These are phyloP conservation scores for Iphiclides podalirius DNA, from an alignment of 2,888 invertebrate genomes.

Conservation along the genomic window DNA sequence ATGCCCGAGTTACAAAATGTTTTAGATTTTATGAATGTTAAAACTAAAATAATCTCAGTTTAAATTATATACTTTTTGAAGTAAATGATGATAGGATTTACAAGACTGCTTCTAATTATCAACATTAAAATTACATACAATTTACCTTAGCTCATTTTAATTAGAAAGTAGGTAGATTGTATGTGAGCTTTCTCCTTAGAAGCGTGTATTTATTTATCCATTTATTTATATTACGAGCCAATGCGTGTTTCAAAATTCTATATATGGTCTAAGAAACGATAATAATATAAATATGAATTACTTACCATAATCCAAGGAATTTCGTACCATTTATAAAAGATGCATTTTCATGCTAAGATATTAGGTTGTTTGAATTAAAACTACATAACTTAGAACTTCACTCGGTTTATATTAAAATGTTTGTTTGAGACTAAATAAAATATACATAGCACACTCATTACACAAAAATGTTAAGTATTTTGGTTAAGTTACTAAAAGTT, in stretches of 20 bases:
- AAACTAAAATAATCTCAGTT: no score
- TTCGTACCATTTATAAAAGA: conserved; percentile 37
- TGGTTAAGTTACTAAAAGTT: conserved; percentile 73
- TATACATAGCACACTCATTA: conserved; percentile 64
- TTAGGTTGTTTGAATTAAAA: conserved; percentile 32
- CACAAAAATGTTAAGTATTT: conserved; percentile 72
- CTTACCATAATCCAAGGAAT: conserved; percentile 44
- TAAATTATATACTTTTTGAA: no score
- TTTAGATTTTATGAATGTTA: no score
- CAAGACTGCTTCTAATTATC: no score
- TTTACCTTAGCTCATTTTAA: no score
- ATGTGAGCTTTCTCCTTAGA: conserved; percentile 35
- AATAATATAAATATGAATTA: conserved; percentile 21
- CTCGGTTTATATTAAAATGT: conserved; percentile 3
- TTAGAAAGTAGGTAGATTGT: conserved; percentile 46
- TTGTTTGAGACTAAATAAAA: conserved; percentile 36
- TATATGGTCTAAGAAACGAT: no score
- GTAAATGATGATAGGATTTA: no score
- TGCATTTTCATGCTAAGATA: conserved; percentile 29
- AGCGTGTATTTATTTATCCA: conserved; percentile 11
- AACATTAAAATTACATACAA: no score
- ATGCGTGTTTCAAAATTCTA: no score
- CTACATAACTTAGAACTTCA: conserved; percentile 4
- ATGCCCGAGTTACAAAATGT: no score
- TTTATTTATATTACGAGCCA: no score